phyloP scores from a whole-genome alignment of 2,113 vertebrate genomes.

The Daboia siamensis region DNA sequence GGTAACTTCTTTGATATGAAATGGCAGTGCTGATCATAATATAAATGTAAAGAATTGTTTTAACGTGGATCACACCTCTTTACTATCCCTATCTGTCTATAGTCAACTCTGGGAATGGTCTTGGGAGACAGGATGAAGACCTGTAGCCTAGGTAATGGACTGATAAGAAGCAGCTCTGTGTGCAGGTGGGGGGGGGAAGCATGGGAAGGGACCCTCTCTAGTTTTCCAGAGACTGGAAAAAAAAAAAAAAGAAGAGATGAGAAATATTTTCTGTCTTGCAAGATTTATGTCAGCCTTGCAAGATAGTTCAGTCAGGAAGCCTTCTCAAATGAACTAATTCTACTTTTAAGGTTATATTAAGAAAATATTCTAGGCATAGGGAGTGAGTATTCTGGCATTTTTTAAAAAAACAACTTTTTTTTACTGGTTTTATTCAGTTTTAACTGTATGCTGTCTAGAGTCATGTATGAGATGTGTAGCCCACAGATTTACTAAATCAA shows the following conservation, averaged over 20 bases:
- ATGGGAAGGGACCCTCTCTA: neutral
- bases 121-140: neutral
- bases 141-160: neutral
- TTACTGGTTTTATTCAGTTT: neutral
- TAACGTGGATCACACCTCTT: neutral
- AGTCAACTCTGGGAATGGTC: neutral
- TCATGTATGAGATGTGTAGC: neutral
- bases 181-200: neutral
- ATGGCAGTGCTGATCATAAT: neutral
- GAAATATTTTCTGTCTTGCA: neutral
- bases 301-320: neutral
- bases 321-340: neutral
- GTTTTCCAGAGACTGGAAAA: neutral
- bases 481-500: neutral
- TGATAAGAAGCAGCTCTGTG: neutral
- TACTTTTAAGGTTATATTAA: neutral
- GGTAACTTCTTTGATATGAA: neutral
- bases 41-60: neutral
- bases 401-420: neutral
- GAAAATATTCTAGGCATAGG: neutral
- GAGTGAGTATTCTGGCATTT: neutral
- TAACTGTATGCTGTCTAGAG: neutral
- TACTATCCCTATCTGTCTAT: neutral
- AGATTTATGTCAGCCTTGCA: neutral
- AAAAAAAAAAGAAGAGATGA: neutral